These are phyloP conservation scores for Tragulus kanchil DNA, from an alignment of 2,113 vertebrate species.

Conservation along the genomic window DNA sequence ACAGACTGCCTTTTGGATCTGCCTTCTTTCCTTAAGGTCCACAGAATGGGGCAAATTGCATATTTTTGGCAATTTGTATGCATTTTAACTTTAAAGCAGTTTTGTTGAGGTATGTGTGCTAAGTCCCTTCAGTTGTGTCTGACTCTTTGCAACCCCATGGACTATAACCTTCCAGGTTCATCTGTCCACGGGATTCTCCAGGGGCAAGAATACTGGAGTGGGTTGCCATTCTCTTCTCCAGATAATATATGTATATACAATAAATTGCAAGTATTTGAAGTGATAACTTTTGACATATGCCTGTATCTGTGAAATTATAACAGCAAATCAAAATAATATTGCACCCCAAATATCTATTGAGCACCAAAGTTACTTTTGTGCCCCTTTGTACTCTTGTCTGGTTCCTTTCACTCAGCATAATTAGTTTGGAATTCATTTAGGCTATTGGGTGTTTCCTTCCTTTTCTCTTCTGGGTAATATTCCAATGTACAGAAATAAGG, in stretches of 20 bases:
- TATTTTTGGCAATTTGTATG: conserved; percentile 5
- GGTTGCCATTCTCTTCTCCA: no score
- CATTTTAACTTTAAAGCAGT: neutral
- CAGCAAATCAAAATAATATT: conserved; percentile 20
- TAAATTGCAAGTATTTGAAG: neutral
- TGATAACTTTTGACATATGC: conserved; percentile 34
- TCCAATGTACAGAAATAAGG: neutral
- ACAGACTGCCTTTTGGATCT: neutral
- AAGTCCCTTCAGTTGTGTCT: no score
- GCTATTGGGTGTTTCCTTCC: neutral
- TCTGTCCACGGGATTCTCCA: no score
- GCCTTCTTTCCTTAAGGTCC: neutral
- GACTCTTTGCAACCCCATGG: no score
- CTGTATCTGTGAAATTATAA: neutral
- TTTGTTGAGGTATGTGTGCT: neutral
- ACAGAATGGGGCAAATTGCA: neutral
- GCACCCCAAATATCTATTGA: neutral
- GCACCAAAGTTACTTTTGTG: neutral
- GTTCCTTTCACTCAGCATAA: neutral
- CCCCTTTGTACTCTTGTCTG: neutral
- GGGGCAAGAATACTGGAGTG: no score
- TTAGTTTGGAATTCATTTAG: conserved; percentile 12
- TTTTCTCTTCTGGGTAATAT: neutral
- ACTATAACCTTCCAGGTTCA: no score
- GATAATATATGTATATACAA: neutral